Base-by-base conservation (phyloP, 1,140 invertebrate species). In the Eumeta japonica region DNA sequence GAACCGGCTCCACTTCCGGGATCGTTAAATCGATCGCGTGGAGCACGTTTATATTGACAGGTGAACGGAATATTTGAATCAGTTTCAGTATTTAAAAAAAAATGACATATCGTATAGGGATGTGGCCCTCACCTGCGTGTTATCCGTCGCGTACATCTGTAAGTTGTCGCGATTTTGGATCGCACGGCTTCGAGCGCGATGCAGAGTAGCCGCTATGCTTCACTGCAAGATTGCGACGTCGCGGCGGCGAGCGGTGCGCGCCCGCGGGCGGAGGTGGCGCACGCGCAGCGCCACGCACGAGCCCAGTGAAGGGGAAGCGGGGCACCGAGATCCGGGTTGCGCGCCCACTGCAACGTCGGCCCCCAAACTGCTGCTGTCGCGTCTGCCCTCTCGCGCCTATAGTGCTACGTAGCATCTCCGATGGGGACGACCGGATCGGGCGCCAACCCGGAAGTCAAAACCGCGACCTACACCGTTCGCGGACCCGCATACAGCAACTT, bases 261-360 rank as follows among this genome's bases (percentile, higher is more conserved):
- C 18, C 28, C 20, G 29, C 44, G 43, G 44, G 51, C 43, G 5
- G 20, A 24, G 20, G n/a, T n/a, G 46, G 39, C 42, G 39, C 38
- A 44, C 33, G 47, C 52, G 60, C 59, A 58, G 55, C 55, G 60
- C 58, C 50, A 61, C 60, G 56, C 58, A 56, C 48, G 61, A 48
- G 54, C 50, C 43, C 53, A 61, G 67, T 70, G 65, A 70, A 70
- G 65, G 68, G 63, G 66, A 68, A 67, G 64, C 62, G 62, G 67
- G 63, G 65, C 62, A 59, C 46, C 41, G 46, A 67, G 62, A 68
- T 68, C 68, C 63, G 68, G 68, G 67, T 73, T 67, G 62, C 16
- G 38, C 64, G 59, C 65, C 62, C 62, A 73, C 63, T 62, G 61
- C 61, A 66, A 46, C 49, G 48, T 52, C 55, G 66, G 66, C 66